Conservation (phyloP, 2,113 vertebrate species). For the Stomatorhinus ivindoensis region DNA sequence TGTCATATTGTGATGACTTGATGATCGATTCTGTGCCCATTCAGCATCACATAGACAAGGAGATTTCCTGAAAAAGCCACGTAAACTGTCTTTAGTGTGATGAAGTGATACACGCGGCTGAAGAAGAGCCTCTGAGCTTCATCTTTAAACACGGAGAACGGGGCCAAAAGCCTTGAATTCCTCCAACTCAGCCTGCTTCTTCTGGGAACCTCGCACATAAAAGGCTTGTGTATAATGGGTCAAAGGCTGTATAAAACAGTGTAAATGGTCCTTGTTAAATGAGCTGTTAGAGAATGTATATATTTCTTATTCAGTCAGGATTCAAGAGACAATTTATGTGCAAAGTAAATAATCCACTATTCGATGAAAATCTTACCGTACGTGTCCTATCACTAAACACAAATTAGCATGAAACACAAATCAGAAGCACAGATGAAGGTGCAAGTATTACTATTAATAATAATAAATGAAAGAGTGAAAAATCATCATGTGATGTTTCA, state of each 20-base stretch:
- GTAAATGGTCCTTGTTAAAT: not conserved
- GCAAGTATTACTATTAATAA: not conserved
- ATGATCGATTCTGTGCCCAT: not conserved
- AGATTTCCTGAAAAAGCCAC: not conserved
- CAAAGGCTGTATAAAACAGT: not conserved
- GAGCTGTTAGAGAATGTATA: not conserved
- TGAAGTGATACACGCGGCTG: not conserved
- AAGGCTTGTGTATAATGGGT: not conserved
- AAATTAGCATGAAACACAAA: not conserved
- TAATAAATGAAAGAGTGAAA: not conserved
- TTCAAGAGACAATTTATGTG: not conserved
- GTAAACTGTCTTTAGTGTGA: not conserved
- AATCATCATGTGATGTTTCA: not conserved
- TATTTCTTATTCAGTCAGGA: not conserved
- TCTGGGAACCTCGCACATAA: not conserved
- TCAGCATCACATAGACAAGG: not conserved
- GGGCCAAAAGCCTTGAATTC: not conserved
- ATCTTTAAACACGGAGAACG: not conserved
- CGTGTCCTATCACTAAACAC: not conserved
- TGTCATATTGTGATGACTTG: not conserved
- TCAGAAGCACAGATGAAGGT: not conserved
- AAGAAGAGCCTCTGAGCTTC: not conserved
- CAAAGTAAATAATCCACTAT: not conserved
- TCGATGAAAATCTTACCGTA: not conserved
- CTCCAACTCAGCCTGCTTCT: not conserved